These are phyloP conservation scores for Glossophaga mutica DNA, from an alignment of 2,797 vertebrate species.

Conservation along the genomic window DNA sequence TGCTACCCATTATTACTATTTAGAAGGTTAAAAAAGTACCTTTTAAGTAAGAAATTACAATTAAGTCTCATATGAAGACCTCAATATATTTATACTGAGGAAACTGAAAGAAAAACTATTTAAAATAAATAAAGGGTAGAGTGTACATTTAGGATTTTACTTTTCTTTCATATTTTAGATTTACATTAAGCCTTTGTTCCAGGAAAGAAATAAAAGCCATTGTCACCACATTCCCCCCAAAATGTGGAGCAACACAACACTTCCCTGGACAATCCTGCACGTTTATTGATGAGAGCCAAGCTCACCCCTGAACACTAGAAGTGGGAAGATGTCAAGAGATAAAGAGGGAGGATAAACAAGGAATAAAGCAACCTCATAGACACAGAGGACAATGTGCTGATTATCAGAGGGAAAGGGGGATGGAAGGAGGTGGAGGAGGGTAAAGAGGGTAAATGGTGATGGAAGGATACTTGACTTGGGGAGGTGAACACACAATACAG, in stretches of 20 bases:
- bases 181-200: constrained; percentile 28
- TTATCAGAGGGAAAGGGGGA: background rate
- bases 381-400: background rate
- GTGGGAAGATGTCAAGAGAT: constrained; percentile 7
- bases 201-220: constrained; percentile 12
- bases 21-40: background rate
- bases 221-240: background rate
- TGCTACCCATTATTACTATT: background rate
- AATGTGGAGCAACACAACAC: background rate
- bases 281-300: background rate
- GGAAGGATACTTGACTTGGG: background rate
- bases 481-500: background rate
- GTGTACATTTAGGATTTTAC: constrained; percentile 5
- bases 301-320: background rate
- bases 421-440: background rate
- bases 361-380: background rate
- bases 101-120: constrained; percentile 28
- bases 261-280: background rate
- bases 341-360: background rate
- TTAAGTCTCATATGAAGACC: background rate
- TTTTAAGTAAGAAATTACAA: constrained; percentile 30
- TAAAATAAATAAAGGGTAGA: constrained; percentile 7
- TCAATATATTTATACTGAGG: background rate
- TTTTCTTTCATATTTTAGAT: constrained; percentile 42
- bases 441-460: background rate